These are phyloP conservation scores for Eptesicus fuscus DNA, from an alignment of 2,113 vertebrate genomes.

Conservation along the genomic window DNA sequence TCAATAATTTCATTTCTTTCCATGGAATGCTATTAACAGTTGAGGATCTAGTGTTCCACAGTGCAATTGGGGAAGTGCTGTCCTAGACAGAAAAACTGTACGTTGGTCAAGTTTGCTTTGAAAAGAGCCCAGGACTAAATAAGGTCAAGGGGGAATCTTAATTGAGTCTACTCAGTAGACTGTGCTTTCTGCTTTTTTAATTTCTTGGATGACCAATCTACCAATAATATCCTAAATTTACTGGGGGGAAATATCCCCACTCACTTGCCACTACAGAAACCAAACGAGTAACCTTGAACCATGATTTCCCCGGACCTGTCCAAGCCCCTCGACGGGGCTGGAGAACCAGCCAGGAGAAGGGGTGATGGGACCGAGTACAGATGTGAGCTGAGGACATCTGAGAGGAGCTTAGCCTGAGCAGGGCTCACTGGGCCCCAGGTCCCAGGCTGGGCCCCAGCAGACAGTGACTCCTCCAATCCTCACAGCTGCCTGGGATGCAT, in stretches of 20 bases:
- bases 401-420: not conserved
- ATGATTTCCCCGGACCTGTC: not conserved
- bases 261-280: not conserved
- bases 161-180: not conserved
- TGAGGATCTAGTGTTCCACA: not conserved
- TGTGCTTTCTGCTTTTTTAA: constrained; percentile 51
- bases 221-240: constrained; percentile 32
- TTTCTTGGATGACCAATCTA: constrained; percentile 65
- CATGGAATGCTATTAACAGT: not conserved
- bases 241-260: not conserved
- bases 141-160: constrained; percentile 36
- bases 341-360: not conserved
- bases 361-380: not conserved
- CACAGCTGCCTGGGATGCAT: not conserved
- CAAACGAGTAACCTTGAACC: constrained; percentile 2
- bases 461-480: not conserved
- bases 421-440: not conserved
- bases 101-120: constrained; percentile 6
- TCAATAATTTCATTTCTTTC: not conserved
- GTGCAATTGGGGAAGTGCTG: not conserved
- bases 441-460: not conserved
- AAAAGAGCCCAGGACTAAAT: not conserved
- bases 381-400: not conserved
- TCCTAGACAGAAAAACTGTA: not conserved
- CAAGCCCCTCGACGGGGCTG: not conserved